Evolutionary conservation across 2,888 invertebrate species (phyloP), one percentile per base, ranked within the genome.

Genomic region (Aleiodes testaceus): DNA sequence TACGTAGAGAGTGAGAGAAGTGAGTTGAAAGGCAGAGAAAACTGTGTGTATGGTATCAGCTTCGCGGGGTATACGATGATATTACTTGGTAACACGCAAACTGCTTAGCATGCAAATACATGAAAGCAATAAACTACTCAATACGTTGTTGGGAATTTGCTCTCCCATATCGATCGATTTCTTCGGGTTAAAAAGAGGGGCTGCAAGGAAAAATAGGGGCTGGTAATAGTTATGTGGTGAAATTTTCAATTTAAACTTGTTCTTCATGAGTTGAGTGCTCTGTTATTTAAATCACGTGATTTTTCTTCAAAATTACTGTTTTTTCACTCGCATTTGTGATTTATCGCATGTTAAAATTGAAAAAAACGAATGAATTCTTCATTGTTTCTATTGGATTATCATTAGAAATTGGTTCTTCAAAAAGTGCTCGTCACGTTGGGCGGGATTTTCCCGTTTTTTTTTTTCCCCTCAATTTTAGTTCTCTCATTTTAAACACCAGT

Each of bases 71-170:
- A 63, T 61, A 80, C 82, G 83, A 80, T 84, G 85, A 86, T 87
- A 87, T 87, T 87, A 85, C 87, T 85, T 78, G 85, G 79, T 82
- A 86, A 82, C 87, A 87, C 87, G 87, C 87, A 83, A 87, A 71
- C 86, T 87, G 83, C 85, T 87, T 87, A 87, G 86, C 86, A 87
- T 87, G 87, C 87, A 87, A 87, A 87, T 87, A 84, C 86, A 87
- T 86, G 85, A 87, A 86, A 86, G 87, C 87, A 86, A 87, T 87
- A 87, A 87, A 87, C 87, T 87, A 87, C 87, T 87, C 87, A 85
- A 87, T 87, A 87, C 84, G 83, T 83, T 81, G 85, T 84, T 79
- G 85, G 81, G 84, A 86, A 86, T 85, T 85, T 80, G 80, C 80
- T 75, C 64, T 65, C 66, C 55, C 61, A 66, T 36, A 42, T 75